Base-by-base conservation (phyloP, 2,888 invertebrate species). In the Harmothoe impar region DNA sequence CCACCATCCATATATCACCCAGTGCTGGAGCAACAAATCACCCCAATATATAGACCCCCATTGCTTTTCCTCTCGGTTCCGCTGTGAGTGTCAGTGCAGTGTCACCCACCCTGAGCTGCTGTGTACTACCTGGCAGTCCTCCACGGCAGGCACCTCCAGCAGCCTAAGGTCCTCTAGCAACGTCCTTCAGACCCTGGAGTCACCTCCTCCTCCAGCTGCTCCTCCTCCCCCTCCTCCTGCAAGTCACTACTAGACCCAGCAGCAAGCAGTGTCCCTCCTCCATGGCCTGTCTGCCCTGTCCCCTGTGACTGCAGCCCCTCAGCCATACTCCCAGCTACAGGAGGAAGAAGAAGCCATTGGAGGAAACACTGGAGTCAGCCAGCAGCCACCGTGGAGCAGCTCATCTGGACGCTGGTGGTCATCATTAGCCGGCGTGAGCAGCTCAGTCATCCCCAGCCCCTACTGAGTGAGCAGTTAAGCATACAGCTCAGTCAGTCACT, bases 131-230 rank as follows among this genome's bases (percentile, higher is more conserved):
- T 15, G 20, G 7, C 62, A 20, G 3, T 62, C 62, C 62, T n/a
- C 62, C 62, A n/a, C 62, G 3, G 62, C 62, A 20, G 62, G 7
- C 62, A 62, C 62, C n/a, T n/a, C 62, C 62, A n/a, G 62, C 23
- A 62, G 62, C n/a, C 62, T 62, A n/a, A n/a, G 62, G 62, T 72
- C 72, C 72, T 72, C 72, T 29, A 72, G 72, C n/a, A 29, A 29
- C 72, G 72, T 72, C 72, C 72, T 25, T 72, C 72, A 72, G 31
- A 20, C 7, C 62, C 62, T 62, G 62, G 62, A 62, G 62, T n/a
- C 62, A n/a, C 20, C n/a, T 62, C 3, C 62, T 20, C 17, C 31
- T 29, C 72, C 72, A 15, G 29, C 72, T n/a, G n/a, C 25, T 23
- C 29, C 72, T 15, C 25, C 72, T 1, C 17, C 31, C 29, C 25